phyloP scores from a whole-genome alignment of 2,888 invertebrate species.

The Pomacea canaliculata region DNA sequence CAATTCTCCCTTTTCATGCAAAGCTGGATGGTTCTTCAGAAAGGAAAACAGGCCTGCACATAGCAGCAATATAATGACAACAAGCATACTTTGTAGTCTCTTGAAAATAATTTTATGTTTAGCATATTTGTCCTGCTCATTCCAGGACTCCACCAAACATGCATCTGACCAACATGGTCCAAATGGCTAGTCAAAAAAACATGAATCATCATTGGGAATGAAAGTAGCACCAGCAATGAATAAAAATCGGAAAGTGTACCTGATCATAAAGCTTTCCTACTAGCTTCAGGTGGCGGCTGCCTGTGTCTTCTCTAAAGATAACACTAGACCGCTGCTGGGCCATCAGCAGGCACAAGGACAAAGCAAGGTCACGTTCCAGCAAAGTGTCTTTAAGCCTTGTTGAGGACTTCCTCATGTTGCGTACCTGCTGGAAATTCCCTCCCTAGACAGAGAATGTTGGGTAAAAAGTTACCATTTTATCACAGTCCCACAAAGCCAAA shows the following conservation, averaged over 20 bases:
- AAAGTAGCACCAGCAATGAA: background rate
- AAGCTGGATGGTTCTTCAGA: too few relatives aligned
- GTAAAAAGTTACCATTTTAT: background rate
- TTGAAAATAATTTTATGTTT: too few relatives aligned
- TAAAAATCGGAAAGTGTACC: slow-evolving; percentile 59
- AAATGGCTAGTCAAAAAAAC: too few relatives aligned
- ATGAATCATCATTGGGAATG: too few relatives aligned
- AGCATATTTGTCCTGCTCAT: too few relatives aligned
- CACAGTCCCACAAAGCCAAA: too few relatives aligned
- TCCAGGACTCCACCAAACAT: too few relatives aligned
- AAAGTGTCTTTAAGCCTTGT: slow-evolving; percentile 94
- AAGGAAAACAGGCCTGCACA: too few relatives aligned
- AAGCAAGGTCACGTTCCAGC: slow-evolving; percentile 90
- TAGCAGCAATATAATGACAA: too few relatives aligned
- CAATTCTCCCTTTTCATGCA: too few relatives aligned
- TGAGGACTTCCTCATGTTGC: slow-evolving; percentile 96
- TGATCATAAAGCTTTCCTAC: slow-evolving; percentile 83
- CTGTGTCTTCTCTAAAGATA: slow-evolving; percentile 76
- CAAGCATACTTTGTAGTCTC: too few relatives aligned
- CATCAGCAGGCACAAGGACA: slow-evolving; percentile 89
- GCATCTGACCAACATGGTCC: too few relatives aligned
- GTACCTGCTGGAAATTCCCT: slow-evolving; percentile 95
- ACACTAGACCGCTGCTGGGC: slow-evolving; percentile 98
- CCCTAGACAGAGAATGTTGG: slow-evolving; percentile 75
- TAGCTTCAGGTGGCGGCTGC: slow-evolving; percentile 75